These are phyloP conservation scores for Malthinus seriepunctatus DNA, from an alignment of 2,888 invertebrate genomes.

Conservation along the genomic window DNA sequence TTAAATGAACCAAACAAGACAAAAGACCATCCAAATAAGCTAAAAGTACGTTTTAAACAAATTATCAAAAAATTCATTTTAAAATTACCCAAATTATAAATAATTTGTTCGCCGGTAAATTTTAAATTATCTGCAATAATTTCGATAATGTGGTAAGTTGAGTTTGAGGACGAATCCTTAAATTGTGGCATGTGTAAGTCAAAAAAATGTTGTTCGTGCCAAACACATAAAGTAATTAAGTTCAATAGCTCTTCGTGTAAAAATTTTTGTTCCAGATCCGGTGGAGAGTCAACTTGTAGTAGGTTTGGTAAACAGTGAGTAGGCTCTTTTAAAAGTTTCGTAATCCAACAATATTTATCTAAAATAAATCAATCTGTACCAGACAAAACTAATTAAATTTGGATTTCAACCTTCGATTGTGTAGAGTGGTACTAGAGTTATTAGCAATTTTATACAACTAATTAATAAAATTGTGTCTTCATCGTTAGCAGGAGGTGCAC, in stretches of 20 bases:
- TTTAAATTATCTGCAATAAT: conserved; percentile 57
- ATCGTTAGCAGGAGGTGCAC: conserved; percentile 65
- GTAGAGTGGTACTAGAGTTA: conserved; percentile 43
- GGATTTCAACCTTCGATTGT: conserved; percentile 17
- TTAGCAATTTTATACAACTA: conserved; percentile 51
- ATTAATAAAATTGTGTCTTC: conserved; percentile 66
- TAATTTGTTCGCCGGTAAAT: conserved; percentile 58
- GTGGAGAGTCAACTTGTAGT: conserved; percentile 38
- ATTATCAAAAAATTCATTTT: background rate
- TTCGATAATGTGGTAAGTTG: conserved; percentile 52
- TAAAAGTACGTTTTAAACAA: conserved; percentile 32
- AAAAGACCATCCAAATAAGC: conserved; percentile 59
- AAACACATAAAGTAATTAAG: conserved; percentile 48
- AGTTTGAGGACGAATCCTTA: conserved; percentile 20
- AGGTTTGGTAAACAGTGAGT: conserved; percentile 43
- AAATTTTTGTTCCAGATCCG: conserved; percentile 40
- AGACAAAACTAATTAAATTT: background rate
- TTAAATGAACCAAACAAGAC: conserved; percentile 57
- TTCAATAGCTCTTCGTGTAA: conserved; percentile 49
- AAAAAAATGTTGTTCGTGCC: conserved; percentile 46
- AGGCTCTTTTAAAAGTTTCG: conserved; percentile 44
- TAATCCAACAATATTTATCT: conserved; percentile 45
- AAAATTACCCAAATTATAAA: conserved; percentile 59
- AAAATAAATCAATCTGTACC: too few species aligned
- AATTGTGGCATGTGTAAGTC: conserved; percentile 19